These are phyloP conservation scores for Himalopsyche anomala DNA, from an alignment of 2,888 invertebrate species.

Conservation along the genomic window DNA sequence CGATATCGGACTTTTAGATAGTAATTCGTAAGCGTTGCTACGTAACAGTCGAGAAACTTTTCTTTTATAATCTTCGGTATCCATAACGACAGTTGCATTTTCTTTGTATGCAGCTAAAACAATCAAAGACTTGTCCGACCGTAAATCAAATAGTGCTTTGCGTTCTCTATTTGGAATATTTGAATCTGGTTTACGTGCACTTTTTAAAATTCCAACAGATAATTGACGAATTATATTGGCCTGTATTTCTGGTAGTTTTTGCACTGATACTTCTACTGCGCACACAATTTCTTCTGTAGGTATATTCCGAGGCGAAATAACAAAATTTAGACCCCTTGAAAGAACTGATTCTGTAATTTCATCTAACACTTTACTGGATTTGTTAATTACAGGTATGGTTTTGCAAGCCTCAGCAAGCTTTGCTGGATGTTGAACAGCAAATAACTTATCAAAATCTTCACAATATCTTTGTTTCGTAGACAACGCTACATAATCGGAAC, in stretches of 20 bases:
- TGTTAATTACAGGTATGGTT: background rate
- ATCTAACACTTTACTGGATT: background rate
- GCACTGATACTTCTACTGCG: background rate
- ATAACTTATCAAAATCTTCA: slow-evolving; percentile 26
- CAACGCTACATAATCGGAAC: background rate
- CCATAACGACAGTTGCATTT: background rate
- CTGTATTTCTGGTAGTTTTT: background rate
- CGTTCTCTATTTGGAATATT: background rate
- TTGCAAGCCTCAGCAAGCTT: background rate
- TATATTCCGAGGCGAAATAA: background rate
- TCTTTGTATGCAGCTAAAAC: slow-evolving; percentile 18
- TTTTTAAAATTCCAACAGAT: background rate
- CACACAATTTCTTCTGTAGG: slow-evolving; percentile 26
- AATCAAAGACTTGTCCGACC: background rate
- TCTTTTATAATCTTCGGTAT: background rate
- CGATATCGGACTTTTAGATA: background rate
- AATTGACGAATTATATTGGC: background rate
- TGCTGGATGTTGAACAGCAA: background rate
- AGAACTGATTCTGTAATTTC: background rate
- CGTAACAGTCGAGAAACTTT: background rate
- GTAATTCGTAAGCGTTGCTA: background rate
- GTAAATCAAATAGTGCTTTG: slow-evolving; percentile 18
- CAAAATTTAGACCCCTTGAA: slow-evolving; percentile 12
- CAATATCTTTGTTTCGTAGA: slow-evolving; percentile 12
- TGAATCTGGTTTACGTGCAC: background rate